These are phyloP conservation scores for Drosophila lowei DNA, from an alignment of 1,140 invertebrate genomes.

Conservation along the genomic window DNA sequence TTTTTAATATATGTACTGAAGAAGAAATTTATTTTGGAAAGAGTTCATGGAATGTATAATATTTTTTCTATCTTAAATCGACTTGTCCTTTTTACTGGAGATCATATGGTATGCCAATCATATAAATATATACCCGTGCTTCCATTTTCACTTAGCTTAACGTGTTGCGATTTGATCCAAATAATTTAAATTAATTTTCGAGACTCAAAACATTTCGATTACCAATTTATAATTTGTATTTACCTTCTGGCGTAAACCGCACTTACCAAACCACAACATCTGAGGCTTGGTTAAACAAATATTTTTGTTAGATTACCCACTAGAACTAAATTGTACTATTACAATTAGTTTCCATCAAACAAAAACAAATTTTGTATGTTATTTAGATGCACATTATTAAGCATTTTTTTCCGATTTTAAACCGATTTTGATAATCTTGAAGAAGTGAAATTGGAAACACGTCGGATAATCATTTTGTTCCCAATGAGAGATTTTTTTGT, in stretches of 20 bases:
- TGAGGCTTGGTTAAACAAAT: no score
- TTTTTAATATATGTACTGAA: no score
- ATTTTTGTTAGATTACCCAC: no score
- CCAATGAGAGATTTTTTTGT: slow-evolving; percentile 5
- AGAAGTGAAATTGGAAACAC: slow-evolving; percentile 18
- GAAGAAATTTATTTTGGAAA: slow-evolving; percentile 28
- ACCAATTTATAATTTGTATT: no score
- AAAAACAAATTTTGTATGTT: no score
- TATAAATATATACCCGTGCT: slow-evolving; percentile 49
- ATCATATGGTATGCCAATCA: slow-evolving; percentile 75
- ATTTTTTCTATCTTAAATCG: slow-evolving; percentile 31
- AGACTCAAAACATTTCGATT: no score
- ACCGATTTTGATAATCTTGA: slow-evolving; percentile 23
- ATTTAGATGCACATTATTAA: slow-evolving; percentile 8
- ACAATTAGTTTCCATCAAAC: no score
- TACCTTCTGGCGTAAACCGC: no score
- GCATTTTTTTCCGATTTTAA: background rate
- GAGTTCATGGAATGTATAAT: slow-evolving; percentile 25
- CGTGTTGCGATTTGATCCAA: background rate
- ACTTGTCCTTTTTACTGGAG: slow-evolving; percentile 56
- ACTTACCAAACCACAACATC: no score
- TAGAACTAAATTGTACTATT: no score
- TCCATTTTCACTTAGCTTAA: slow-evolving; percentile 15
- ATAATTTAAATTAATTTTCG: no score
- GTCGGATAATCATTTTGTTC: background rate